Percentiles rank a stretch among this genome's conserved stretches.
Evolutionary conservation across 53 echinoderm and acorn worm species (phyloP).

Genomic region (Echinometra lucunter): DNA sequence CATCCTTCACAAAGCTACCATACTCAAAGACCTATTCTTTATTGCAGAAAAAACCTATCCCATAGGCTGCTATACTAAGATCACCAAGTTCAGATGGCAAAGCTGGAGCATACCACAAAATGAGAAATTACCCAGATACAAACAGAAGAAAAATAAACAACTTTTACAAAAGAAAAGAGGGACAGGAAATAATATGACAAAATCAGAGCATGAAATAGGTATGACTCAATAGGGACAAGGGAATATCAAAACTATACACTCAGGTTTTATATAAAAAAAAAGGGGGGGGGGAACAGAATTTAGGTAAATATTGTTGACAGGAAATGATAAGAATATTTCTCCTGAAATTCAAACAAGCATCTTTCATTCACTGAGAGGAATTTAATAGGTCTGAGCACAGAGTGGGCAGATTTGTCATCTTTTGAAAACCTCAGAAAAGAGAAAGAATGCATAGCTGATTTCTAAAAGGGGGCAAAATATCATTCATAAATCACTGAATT

Average conservation of each 20-base stretch:
- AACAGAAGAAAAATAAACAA: not conserved
- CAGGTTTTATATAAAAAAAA: not conserved
- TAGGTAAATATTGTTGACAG: not conserved
- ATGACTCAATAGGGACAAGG: not conserved
- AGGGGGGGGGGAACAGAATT: not conserved
- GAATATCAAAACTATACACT: not conserved
- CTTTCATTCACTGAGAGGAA: not conserved
- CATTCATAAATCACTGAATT: conserved; percentile 20
- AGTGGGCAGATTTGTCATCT: conserved; percentile 37
- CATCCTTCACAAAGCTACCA: not conserved
- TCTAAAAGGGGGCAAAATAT: not conserved
- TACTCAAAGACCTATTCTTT: not conserved
- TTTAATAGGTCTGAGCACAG: not conserved
- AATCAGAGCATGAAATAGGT: not conserved
- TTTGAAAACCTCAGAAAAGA: not conserved
- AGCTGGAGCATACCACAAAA: not conserved
- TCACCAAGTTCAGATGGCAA: not conserved
- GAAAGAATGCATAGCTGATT: not conserved
- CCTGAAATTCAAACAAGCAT: not conserved
- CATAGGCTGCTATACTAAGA: not conserved
- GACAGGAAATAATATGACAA: conserved; percentile 40
- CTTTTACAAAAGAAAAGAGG: not conserved
- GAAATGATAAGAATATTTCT: not conserved
- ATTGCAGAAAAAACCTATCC: not conserved
- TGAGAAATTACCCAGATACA: not conserved